phyloP scores from a whole-genome alignment of 2,888 invertebrate species.

The Lottia gigantea region DNA sequence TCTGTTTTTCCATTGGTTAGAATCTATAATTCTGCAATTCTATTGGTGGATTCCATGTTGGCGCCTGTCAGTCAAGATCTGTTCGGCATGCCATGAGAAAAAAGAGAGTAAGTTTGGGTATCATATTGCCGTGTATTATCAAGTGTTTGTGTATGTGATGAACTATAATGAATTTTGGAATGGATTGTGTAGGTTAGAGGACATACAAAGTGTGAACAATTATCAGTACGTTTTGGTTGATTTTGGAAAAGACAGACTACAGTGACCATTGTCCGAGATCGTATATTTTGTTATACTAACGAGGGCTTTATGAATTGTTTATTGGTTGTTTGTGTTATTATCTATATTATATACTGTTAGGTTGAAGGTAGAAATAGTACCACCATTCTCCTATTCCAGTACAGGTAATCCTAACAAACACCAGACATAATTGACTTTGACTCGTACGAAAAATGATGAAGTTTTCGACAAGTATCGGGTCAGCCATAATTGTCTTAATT shows the following conservation, averaged over 20 bases:
- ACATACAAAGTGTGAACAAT: neutral
- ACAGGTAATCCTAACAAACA: neutral
- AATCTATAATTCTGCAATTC: neutral
- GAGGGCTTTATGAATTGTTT: no score
- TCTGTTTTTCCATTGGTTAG: neutral
- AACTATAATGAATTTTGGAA: slow-evolving; percentile 7
- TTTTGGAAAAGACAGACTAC: no score
- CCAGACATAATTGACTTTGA: slow-evolving; percentile 1
- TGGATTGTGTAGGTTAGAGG: slow-evolving; percentile 3
- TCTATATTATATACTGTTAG: no score
- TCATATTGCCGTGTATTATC: neutral
- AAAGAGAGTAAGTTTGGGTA: neutral
- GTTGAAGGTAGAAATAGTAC: no score
- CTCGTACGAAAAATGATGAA: slow-evolving; percentile 2
- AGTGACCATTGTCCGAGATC: no score
- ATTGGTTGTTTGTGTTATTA: no score
- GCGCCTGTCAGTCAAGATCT: slow-evolving; percentile 5
- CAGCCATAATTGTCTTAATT: slow-evolving; percentile 7
- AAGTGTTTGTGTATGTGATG: neutral
- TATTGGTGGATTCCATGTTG: neutral
- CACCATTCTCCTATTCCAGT: no score
- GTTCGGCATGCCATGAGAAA: slow-evolving; percentile 1
- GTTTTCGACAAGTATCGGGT: neutral
- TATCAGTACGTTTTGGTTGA: no score
- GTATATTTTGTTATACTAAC: no score